Conservation (phyloP, 23 tunicate genomes). For the Oikopleura vanhoeffeni region DNA sequence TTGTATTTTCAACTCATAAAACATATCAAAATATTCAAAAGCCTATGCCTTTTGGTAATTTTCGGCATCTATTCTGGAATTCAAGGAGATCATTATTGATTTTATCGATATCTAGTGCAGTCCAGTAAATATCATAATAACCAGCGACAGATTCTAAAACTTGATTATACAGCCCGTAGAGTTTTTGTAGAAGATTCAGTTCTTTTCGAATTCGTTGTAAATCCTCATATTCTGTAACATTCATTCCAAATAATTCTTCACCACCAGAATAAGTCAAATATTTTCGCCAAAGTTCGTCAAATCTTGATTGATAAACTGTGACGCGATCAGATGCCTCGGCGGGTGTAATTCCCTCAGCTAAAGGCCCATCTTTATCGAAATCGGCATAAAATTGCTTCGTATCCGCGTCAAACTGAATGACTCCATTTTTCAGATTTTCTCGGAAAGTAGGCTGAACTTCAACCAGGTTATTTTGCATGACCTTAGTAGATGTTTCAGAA, state of each 20-base stretch:
- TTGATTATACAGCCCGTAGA: constrained; percentile 83
- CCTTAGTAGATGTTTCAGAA: too few species aligned
- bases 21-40: too few species aligned
- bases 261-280: constrained; percentile 82
- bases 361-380: constrained; percentile 63
- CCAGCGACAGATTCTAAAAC: constrained; percentile 95
- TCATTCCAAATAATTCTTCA: constrained; percentile 84
- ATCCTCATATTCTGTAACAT: constrained; percentile 68
- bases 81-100: constrained; percentile 84
- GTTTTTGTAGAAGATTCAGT: constrained; percentile 73
- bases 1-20: too few species aligned
- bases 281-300: constrained; percentile 90
- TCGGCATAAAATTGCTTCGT: constrained; percentile 57
- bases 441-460: constrained; percentile 82
- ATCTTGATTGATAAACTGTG: constrained; percentile 75
- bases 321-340: constrained; percentile 77
- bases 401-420: constrained; percentile 69
- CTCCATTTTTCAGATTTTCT: constrained; percentile 41
- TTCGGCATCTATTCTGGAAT: constrained; percentile 94
- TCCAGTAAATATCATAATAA: constrained; percentile 80
- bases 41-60: constrained; percentile 26
- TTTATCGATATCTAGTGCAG: constrained; percentile 88
- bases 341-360: constrained; percentile 79
- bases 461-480: constrained; percentile 52
- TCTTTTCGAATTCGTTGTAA: constrained; percentile 68